Percentiles rank a stretch among this genome's conserved stretches.
Conservation (phyloP, 2,888 invertebrate genomes). For the Drosophila eohydei region DNA sequence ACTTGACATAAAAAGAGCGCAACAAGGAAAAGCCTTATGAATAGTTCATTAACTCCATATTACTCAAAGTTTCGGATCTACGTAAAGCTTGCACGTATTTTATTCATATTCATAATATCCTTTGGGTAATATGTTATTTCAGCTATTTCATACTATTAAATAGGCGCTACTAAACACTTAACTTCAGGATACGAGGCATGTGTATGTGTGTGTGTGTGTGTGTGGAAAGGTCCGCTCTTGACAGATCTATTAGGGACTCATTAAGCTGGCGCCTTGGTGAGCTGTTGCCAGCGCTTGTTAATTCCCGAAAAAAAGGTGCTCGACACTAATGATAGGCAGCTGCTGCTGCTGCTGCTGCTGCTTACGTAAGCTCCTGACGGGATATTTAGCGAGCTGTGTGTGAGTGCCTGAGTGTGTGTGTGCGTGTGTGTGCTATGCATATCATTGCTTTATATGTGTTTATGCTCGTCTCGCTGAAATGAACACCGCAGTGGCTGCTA, state of each 20-base stretch:
- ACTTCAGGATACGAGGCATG: background rate
- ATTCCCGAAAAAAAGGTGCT: constrained; percentile 70
- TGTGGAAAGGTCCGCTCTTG: constrained; percentile 14
- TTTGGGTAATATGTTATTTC: background rate
- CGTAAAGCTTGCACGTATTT: background rate
- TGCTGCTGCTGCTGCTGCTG: constrained; percentile 42
- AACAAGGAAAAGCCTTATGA: background rate
- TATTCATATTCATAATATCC: background rate
- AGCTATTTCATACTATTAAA: constrained; percentile 3
- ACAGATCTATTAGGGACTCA: constrained; percentile 49
- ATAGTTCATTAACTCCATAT: background rate
- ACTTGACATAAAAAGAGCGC: background rate
- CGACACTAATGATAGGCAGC: constrained; percentile 58
- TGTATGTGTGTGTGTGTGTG: background rate
- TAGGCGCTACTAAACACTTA: constrained; percentile 8
- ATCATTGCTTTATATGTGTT: constrained; percentile 72
- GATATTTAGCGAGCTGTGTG: constrained; percentile 64
- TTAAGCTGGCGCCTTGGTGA: constrained; percentile 26
- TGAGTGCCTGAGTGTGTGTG: constrained; percentile 32
- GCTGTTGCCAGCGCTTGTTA: constrained; percentile 22
- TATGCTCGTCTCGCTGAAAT: constrained; percentile 72
- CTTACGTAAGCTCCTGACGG: constrained; percentile 78
- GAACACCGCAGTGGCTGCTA: constrained; percentile 54
- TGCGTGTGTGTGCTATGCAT: constrained; percentile 54
- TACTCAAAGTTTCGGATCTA: background rate